Evolutionary conservation across 2,797 vertebrate species (phyloP), one percentile per base, ranked within the genome.

Genomic region (Denticeps clupeoides): DNA sequence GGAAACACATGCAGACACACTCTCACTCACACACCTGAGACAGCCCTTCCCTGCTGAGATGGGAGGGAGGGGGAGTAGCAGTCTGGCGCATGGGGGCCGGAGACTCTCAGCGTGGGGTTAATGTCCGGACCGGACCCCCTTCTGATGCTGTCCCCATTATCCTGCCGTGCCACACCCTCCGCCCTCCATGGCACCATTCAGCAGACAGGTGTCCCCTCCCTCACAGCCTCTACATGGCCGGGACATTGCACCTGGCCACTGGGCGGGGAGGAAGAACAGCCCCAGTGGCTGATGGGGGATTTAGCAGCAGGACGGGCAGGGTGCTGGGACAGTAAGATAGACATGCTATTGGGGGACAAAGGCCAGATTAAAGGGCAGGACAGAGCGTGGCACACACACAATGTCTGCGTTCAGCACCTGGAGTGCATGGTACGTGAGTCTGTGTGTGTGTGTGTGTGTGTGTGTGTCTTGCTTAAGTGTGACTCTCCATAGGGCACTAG

Each of bases 361-460:
- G 27, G 27, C 9, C 27, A 28, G 27, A 28, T 28, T 28, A 28
- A n/a, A 10, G 27, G 27, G 10, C 27, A 28, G 4, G 27, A 27
- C 28, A 11, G 11, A 28, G 23, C 24, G 9, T 4, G 9, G 25
- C 4, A 25, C 24, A 25, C 4, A 25, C 24, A 25, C 60, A 42
- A 13, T 31, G 61, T 4, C 24, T 41, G 53, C 59, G 67, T 64
- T 64, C 58, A 59, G 58, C 47, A 63, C 47, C 50, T 64, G 48
- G 53, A n/a, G 12, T 23, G 48, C 19, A 12, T 4, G 2, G 15
- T 40, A 16, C 21, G 18, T 9, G 24, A 22, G 19, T 42, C 11
- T 50, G n/a, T 26, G 26, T 35, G 8, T 7, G 11, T n/a, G 40
- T 13, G 7, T 42, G 45, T 64, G 13, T n/a, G 23, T 29, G 51